Percentiles rank a stretch among this genome's conserved stretches.
phyloP scores from a whole-genome alignment of 2,888 invertebrate genomes.

The Aquatica leii region DNA sequence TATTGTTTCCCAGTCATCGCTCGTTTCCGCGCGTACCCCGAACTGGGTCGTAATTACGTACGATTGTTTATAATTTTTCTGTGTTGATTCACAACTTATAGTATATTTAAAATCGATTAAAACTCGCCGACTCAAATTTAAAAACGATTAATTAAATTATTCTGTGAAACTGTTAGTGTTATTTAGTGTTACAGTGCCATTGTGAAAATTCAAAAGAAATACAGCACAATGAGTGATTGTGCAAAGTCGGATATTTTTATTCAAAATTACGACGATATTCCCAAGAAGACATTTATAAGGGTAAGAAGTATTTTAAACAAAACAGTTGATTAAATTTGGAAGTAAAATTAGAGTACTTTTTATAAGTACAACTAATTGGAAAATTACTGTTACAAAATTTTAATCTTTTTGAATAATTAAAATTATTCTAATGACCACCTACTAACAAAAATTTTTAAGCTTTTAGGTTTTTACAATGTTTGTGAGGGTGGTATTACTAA shows the following conservation, averaged over 20 bases:
- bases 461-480: too few species aligned
- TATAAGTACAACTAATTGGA: too few species aligned
- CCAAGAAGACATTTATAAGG: constrained; percentile 40
- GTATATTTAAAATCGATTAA: too few species aligned
- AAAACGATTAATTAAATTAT: not conserved
- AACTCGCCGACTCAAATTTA: constrained; percentile 21
- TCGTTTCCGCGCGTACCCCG: constrained; percentile 36
- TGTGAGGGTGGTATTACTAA: too few species aligned
- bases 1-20: constrained; percentile 41
- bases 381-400: too few species aligned
- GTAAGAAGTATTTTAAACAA: constrained; percentile 26
- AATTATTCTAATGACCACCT: too few species aligned
- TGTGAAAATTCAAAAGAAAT: constrained; percentile 2
- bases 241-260: constrained; percentile 24
- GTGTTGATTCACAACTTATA: too few species aligned
- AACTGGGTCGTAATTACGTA: constrained; percentile 34
- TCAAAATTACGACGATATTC: constrained; percentile 36
- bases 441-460: too few species aligned
- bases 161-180: not conserved
- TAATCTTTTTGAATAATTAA: too few species aligned
- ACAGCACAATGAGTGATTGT: constrained; percentile 35
- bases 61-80: constrained; percentile 28
- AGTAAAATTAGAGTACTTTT: too few species aligned
- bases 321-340: too few species aligned
- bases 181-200: not conserved